Conservation (phyloP, 2,888 invertebrate species). For the Fissipunctia ypsillon region DNA sequence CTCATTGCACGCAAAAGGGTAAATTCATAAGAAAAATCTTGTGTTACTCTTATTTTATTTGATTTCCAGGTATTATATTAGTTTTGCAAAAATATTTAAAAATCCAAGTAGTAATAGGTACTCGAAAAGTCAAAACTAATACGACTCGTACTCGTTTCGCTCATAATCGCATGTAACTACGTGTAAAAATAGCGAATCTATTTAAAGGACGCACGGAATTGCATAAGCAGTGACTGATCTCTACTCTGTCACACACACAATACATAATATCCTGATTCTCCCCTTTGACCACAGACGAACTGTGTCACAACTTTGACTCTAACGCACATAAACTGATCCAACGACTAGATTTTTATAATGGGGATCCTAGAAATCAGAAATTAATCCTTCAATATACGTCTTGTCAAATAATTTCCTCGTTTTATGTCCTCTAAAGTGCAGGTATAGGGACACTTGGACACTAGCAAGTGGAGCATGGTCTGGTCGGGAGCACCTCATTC, state of each 20-base stretch:
- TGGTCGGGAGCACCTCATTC: no score
- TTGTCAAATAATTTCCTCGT: not conserved
- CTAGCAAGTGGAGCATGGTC: no score
- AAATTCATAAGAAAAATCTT: not conserved
- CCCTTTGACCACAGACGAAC: conserved; percentile 38
- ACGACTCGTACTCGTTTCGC: not conserved
- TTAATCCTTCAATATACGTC: not conserved
- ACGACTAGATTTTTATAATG: not conserved
- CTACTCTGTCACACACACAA: conserved; percentile 43
- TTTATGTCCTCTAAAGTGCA: not conserved
- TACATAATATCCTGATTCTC: conserved; percentile 53
- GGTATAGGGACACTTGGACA: not conserved
- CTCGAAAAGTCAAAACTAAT: no score
- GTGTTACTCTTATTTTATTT: not conserved
- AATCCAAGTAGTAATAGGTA: not conserved
- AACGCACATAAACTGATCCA: not conserved
- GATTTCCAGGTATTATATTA: not conserved
- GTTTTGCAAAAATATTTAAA: conserved; percentile 1
- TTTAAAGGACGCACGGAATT: conserved; percentile 44
- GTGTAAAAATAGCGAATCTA: conserved; percentile 39
- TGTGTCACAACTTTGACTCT: not conserved
- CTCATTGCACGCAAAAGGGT: conserved; percentile 10
- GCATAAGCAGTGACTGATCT: conserved; percentile 31
- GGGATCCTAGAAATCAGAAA: not conserved
- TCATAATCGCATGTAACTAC: conserved; percentile 1